Percentiles rank a stretch among this genome's conserved stretches.
These are phyloP conservation scores for Triops longicaudatus DNA, from an alignment of 1,140 invertebrate species.

Conservation along the genomic window DNA sequence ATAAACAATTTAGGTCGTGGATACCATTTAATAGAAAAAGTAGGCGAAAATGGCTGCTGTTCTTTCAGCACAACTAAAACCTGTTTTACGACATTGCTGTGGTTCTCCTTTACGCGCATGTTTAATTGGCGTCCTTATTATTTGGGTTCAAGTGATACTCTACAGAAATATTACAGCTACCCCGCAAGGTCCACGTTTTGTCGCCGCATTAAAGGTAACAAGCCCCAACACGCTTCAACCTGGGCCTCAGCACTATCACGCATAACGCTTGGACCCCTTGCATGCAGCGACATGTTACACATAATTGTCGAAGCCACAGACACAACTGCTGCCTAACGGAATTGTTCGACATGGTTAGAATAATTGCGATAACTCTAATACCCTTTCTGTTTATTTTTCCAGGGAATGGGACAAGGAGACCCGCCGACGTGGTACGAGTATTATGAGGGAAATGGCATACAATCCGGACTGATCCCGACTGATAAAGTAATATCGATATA, in stretches of 20 bases:
- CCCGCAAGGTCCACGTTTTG: neutral
- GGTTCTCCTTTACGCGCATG: neutral
- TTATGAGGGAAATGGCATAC: conserved; percentile 33
- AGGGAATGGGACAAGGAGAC: neutral
- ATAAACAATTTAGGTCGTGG: too few species aligned
- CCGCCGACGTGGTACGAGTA: conserved; percentile 35
- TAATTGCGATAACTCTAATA: neutral
- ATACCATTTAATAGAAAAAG: neutral
- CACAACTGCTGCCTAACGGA: too few species aligned
- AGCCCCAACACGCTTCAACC: neutral
- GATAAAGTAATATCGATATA: neutral
- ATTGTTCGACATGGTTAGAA: neutral
- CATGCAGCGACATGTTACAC: neutral
- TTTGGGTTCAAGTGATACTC: neutral
- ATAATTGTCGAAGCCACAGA: too few species aligned
- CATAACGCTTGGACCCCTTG: neutral
- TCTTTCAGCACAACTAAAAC: neutral
- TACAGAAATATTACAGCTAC: neutral
- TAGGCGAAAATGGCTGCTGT: neutral
- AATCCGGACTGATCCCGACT: conserved; percentile 30
- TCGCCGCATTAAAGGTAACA: neutral
- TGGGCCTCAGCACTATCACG: neutral
- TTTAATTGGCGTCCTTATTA: neutral
- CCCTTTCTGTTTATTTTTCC: neutral
- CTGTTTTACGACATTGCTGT: neutral